A percentile compares a stretch with the other conserved stretches of the same genome.
These are phyloP conservation scores for Darevskia mixta DNA, from an alignment of 2,797 vertebrate genomes.

Conservation along the genomic window DNA sequence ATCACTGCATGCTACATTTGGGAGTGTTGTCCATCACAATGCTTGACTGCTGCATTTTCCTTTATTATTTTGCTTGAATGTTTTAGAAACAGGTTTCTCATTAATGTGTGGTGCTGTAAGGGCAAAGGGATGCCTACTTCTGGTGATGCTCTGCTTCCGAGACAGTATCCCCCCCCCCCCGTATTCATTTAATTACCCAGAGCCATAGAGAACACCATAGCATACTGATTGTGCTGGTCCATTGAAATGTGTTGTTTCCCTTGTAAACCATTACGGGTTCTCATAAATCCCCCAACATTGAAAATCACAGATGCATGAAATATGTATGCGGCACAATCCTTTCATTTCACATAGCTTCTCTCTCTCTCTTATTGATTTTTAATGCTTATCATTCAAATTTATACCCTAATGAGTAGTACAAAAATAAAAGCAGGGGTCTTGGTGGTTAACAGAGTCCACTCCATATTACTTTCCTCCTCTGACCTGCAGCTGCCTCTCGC, in stretches of 20 bases:
- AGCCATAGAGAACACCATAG: not conserved
- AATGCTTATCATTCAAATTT: slow-evolving; percentile 45
- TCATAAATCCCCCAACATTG: slow-evolving; percentile 29
- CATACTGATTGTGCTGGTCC: not conserved
- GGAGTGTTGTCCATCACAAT: too few species aligned
- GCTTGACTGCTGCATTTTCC: too few species aligned
- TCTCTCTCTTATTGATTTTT: slow-evolving; percentile 15
- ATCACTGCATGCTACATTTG: too few species aligned
- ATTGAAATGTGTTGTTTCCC: slow-evolving; percentile 5
- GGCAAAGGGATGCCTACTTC: not conserved
- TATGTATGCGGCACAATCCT: not conserved
- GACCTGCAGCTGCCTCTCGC: too few species aligned
- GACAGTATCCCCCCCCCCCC: not conserved
- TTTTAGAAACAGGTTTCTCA: not conserved
- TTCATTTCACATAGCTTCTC: slow-evolving; percentile 20
- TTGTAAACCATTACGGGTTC: slow-evolving; percentile 5
- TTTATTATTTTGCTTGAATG: too few species aligned
- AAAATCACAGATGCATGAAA: slow-evolving; percentile 16
- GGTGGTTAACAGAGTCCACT: slow-evolving; percentile 11
- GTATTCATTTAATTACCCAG: not conserved
- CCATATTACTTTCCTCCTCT: too few species aligned
- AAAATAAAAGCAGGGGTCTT: slow-evolving; percentile 38
- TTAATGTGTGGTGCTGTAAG: not conserved
- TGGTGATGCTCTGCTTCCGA: not conserved
- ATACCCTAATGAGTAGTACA: slow-evolving; percentile 45